These are phyloP conservation scores for Drosophila paranaensis DNA, from an alignment of 2,888 invertebrate genomes.

Conservation along the genomic window DNA sequence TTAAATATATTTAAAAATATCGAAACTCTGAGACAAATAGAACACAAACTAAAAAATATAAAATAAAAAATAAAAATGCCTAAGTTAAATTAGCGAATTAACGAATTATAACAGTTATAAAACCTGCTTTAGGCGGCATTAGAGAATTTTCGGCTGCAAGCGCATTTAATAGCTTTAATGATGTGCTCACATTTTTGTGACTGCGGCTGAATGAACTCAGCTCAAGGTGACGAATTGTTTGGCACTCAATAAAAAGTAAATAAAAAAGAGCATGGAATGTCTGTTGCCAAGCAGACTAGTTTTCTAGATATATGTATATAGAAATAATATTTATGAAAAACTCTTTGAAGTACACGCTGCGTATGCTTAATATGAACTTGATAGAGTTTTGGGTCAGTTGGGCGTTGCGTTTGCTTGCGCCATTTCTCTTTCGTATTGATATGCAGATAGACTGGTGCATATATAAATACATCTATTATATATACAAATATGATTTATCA, in stretches of 20 bases:
- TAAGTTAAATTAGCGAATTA: not conserved
- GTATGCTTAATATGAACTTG: constrained; percentile 56
- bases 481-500: constrained; percentile 69
- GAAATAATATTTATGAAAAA: not conserved
- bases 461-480: constrained; percentile 10
- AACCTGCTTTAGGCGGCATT: not conserved
- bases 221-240: constrained; percentile 33
- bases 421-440: constrained; percentile 56
- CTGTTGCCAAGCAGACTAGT: constrained; percentile 9
- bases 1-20: not conserved
- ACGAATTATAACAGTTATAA: not conserved
- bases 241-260: not conserved
- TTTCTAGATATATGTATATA: not conserved
- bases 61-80: not conserved
- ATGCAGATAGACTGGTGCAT: constrained; percentile 16
- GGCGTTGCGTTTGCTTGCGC: constrained; percentile 36
- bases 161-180: constrained; percentile 14
- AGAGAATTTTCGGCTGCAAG: not conserved
- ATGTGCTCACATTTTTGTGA: constrained; percentile 12
- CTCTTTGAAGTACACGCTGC: constrained; percentile 36
- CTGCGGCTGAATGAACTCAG: constrained; percentile 32
- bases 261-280: not conserved
- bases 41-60: not conserved
- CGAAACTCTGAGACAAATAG: not conserved
- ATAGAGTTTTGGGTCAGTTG: constrained; percentile 43